Base-by-base conservation (phyloP, 2,113 vertebrate genomes). In the Paedocypris sp. region DNA sequence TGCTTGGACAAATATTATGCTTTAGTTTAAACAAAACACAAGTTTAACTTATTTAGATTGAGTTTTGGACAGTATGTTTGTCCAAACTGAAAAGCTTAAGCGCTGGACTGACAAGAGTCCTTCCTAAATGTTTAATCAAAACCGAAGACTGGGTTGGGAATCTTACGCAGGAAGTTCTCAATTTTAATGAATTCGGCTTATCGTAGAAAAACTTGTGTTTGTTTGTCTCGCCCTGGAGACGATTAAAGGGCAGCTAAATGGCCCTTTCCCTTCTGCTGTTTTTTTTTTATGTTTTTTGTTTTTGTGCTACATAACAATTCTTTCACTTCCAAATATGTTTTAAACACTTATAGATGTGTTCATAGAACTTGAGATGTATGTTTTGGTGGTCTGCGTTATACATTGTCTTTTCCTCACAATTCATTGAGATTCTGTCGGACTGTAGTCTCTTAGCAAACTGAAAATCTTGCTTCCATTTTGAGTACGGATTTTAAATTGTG, bases 111-210 rank as follows among this genome's bases (percentile, higher is more conserved):
- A 15, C n/a, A 50, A 13, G 6, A 2, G 15, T 25, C 47, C 32
- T 5, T 5, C 31, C 42, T n/a, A n/a, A n/a, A n/a, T n/a, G n/a
- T n/a, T n/a, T n/a, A n/a, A n/a, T n/a, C n/a, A n/a, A n/a, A n/a
- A n/a, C n/a, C 9, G 16, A 39, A 53, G 13, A 28, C 29, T 6
- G 8, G 31, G n/a, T 22, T 20, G 12, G 28, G 41, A 22, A 43
- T 52, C 13, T 45, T 1, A 62, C 32, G 48, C 50, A 57, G 66
- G 50, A 61, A 62, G 16, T 53, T 38, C 48, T 42, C 23, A 31
- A 7, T 35, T 66, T 66, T 52, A 45, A 66, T 60, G 43, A 60
- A 52, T 18, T 20, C 22, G 3, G 39, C 18, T 33, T 64, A 43
- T 47, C 39, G 3, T 43, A 32, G 26, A 35, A 35, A 28, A 33